A percentile compares a stretch with the other conserved stretches of the same genome.
Conservation (phyloP, 2,888 invertebrate species). For the Amphipoea lucens region DNA sequence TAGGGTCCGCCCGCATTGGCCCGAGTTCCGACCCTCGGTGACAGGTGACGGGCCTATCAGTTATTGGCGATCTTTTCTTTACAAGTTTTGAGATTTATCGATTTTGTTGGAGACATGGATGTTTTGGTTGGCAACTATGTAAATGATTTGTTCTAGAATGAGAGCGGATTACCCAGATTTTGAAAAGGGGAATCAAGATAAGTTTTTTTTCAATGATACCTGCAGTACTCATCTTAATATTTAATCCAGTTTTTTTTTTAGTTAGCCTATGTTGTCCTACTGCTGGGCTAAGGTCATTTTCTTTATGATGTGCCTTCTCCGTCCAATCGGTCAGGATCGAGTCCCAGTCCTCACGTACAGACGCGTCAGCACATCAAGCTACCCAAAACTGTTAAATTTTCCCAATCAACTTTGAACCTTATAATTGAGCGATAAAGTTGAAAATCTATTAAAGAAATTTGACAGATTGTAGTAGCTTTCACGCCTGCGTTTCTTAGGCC, state of each 20-base stretch:
- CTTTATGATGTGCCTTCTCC: too few relatives aligned
- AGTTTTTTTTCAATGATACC: neutral
- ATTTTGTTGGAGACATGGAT: slow-evolving; percentile 40
- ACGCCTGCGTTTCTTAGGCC: too few relatives aligned
- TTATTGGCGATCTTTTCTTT: slow-evolving; percentile 65
- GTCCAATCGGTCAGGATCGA: too few relatives aligned
- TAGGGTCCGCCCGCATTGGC: slow-evolving; percentile 60
- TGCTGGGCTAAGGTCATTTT: too few relatives aligned
- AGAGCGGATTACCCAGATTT: neutral
- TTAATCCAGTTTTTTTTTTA: neutral
- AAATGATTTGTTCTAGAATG: slow-evolving; percentile 7
- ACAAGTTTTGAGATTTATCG: slow-evolving; percentile 64
- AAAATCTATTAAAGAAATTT: too few relatives aligned
- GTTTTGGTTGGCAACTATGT: neutral
- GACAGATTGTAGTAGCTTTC: too few relatives aligned
- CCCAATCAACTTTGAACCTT: too few relatives aligned
- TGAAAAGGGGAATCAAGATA: neutral
- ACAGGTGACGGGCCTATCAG: slow-evolving; percentile 67
- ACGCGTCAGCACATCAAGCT: too few relatives aligned
- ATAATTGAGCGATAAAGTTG: too few relatives aligned
- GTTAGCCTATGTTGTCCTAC: too few relatives aligned
- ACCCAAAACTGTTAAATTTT: too few relatives aligned
- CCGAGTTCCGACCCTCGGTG: slow-evolving; percentile 59
- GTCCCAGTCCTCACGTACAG: too few relatives aligned
- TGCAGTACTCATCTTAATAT: neutral